These are phyloP conservation scores for Agriopis aurantiaria DNA, from an alignment of 2,888 invertebrate genomes.

Conservation along the genomic window DNA sequence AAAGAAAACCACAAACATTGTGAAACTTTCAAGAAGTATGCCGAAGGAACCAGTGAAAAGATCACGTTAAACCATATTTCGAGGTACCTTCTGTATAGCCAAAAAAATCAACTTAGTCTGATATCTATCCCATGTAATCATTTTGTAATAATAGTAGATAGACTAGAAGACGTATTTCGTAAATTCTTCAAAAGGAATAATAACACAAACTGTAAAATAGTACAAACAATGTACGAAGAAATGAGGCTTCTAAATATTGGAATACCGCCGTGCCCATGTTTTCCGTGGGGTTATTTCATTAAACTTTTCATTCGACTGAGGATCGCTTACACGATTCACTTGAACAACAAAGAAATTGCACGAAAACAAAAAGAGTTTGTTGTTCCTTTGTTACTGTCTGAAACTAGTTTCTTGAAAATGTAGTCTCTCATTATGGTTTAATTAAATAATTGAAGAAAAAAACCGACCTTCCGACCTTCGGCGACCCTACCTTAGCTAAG, in stretches of 20 bases:
- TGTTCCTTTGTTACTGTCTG: conserved; percentile 23
- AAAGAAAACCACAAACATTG: conserved; percentile 17
- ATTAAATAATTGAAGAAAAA: not conserved
- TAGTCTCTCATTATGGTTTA: not conserved
- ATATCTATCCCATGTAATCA: conserved; percentile 15
- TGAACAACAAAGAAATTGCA: conserved; percentile 20
- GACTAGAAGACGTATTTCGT: conserved; percentile 14
- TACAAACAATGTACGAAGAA: not conserved
- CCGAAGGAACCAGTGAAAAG: not conserved
- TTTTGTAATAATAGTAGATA: conserved; percentile 24
- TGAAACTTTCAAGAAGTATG: conserved; percentile 11
- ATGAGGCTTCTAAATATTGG: not conserved
- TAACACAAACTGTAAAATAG: conserved; percentile 11
- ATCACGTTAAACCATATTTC: conserved; percentile 11
- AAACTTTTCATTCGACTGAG: conserved; percentile 23
- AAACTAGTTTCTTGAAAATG: not conserved
- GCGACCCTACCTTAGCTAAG: too few relatives aligned
- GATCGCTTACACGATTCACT: conserved; percentile 18
- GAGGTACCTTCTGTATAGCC: conserved; percentile 21
- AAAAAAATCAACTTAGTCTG: conserved; percentile 14
- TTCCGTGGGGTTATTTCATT: conserved; percentile 12
- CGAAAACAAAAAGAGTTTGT: conserved; percentile 13
- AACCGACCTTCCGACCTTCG: too few relatives aligned
- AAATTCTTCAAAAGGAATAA: not conserved
- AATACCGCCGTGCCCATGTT: conserved; percentile 21